These are phyloP conservation scores for Pyrrhia umbra DNA, from an alignment of 2,888 invertebrate species.

Conservation along the genomic window DNA sequence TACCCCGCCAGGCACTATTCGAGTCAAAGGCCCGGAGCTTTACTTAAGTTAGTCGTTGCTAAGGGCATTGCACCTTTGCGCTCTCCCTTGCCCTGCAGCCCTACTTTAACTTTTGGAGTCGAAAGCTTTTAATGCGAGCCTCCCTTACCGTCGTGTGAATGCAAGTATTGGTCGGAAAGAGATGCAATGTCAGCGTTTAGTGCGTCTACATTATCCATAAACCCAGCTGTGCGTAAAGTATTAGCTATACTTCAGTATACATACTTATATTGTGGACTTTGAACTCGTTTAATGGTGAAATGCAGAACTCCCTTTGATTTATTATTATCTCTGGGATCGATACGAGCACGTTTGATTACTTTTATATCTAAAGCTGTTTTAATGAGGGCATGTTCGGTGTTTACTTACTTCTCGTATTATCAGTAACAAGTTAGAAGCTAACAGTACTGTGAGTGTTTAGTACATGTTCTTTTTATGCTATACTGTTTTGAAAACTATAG, in stretches of 20 bases:
- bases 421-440: constrained; percentile 20
- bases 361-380: constrained; percentile 62
- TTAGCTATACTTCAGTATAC: constrained; percentile 77
- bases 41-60: constrained; percentile 81
- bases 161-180: constrained; percentile 81
- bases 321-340: constrained; percentile 79
- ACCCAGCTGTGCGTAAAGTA: constrained; percentile 84
- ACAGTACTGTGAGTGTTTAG: constrained; percentile 12
- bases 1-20: constrained; percentile 77
- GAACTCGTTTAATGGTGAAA: constrained; percentile 87
- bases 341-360: constrained; percentile 69
- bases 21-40: constrained; percentile 86
- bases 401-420: constrained; percentile 39
- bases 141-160: constrained; percentile 78
- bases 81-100: constrained; percentile 89
- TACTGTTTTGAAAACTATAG: neutral
- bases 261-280: constrained; percentile 87
- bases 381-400: constrained; percentile 66
- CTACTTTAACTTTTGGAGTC: constrained; percentile 85
- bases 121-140: constrained; percentile 78
- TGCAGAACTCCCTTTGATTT: constrained; percentile 75
- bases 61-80: constrained; percentile 89
- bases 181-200: constrained; percentile 81
- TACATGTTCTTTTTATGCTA: constrained; percentile 17
- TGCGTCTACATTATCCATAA: constrained; percentile 81